phyloP scores from a whole-genome alignment of 2,797 vertebrate species.

The Myioborus miniatus region DNA sequence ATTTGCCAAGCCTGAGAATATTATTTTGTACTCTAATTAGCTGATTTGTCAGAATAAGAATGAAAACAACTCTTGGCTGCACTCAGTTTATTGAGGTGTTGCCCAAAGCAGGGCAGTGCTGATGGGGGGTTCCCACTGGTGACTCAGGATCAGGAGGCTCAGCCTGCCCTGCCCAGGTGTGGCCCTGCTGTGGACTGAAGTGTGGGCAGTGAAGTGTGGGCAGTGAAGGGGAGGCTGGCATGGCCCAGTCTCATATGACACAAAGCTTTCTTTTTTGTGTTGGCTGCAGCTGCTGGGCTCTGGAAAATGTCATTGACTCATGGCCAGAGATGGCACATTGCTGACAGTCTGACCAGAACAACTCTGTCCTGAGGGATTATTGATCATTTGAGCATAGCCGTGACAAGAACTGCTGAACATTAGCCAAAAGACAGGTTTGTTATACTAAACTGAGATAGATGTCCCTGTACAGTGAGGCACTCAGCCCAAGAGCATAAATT shows the following conservation, averaged over 20 bases:
- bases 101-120: not conserved
- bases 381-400: not conserved
- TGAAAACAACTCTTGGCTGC: not conserved
- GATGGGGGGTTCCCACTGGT: not conserved
- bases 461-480: not conserved
- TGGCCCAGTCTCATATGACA: not conserved
- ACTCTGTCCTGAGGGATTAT: not conserved
- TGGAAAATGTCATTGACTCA: not conserved
- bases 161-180: not conserved
- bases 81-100: not conserved
- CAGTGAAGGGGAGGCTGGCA: not conserved
- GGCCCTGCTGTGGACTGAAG: not conserved
- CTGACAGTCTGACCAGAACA: not conserved
- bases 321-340: not conserved
- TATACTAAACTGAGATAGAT: not conserved
- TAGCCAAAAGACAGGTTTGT: not conserved
- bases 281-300: not conserved
- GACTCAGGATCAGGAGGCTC: not conserved
- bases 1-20: constrained; percentile 17
- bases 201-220: not conserved
- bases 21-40: constrained; percentile 21
- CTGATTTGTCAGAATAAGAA: not conserved
- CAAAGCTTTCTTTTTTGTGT: not conserved
- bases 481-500: not conserved
- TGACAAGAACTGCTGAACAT: not conserved